A percentile compares a stretch with the other conserved stretches of the same genome.
These are phyloP conservation scores for Cancer borealis DNA, from an alignment of 2,888 invertebrate species.

Conservation along the genomic window DNA sequence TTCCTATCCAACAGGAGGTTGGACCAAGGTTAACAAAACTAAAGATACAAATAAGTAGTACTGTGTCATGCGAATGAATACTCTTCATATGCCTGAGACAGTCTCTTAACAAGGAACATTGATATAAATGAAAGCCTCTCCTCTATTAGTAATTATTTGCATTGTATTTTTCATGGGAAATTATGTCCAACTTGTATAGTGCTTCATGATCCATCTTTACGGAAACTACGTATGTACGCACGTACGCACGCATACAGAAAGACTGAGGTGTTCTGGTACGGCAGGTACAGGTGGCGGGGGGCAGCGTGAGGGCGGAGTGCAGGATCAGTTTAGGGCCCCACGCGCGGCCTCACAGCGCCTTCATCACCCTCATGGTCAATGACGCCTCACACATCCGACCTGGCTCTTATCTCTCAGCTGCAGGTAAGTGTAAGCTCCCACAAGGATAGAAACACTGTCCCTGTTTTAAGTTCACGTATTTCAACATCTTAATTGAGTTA, in stretches of 20 bases:
- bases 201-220: too few species aligned
- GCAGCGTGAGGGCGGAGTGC: conserved; percentile 49
- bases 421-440: neutral
- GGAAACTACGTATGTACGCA: too few species aligned
- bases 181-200: neutral
- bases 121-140: neutral
- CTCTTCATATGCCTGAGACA: neutral
- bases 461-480: neutral
- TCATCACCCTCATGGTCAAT: neutral
- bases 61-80: neutral
- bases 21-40: neutral
- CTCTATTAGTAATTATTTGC: neutral
- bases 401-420: neutral
- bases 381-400: neutral
- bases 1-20: neutral
- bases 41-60: neutral
- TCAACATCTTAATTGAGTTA: neutral
- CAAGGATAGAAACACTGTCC: neutral
- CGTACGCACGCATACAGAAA: too few species aligned
- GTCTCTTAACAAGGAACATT: neutral
- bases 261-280: neutral
- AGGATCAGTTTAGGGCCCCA: conserved; percentile 42
- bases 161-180: neutral
- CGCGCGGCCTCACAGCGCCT: conserved; percentile 35
- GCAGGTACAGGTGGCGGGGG: conserved; percentile 42